Evolutionary conservation across 2,888 invertebrate species (phyloP).

Genomic region (Nysson spinosus): DNA sequence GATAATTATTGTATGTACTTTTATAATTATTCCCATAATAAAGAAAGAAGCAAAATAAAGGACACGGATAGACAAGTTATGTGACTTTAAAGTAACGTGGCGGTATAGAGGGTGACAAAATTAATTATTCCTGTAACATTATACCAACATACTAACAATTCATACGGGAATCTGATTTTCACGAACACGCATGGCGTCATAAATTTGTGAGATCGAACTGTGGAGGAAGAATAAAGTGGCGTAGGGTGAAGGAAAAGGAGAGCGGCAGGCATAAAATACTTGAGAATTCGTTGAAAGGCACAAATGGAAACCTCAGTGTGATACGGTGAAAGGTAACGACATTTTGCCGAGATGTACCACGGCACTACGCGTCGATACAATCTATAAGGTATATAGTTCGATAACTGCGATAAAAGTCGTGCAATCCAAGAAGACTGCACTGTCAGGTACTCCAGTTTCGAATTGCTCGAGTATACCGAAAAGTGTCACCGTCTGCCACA

Average conservation of each 20-base stretch:
- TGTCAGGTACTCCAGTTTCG: constrained; percentile 35
- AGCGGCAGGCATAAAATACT: constrained; percentile 46
- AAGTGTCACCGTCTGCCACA: constrained; percentile 2
- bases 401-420: constrained; percentile 62
- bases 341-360: constrained; percentile 57
- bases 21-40: too few relatives aligned
- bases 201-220: constrained; percentile 20
- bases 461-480: constrained; percentile 27
- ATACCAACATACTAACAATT: background rate
- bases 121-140: too few relatives aligned
- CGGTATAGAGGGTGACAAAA: too few relatives aligned
- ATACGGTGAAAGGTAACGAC: constrained; percentile 62
- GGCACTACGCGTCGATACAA: constrained; percentile 55
- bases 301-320: constrained; percentile 62
- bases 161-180: constrained; percentile 1
- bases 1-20: too few relatives aligned
- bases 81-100: too few relatives aligned
- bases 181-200: constrained; percentile 7
- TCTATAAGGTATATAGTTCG: constrained; percentile 57
- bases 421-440: constrained; percentile 39
- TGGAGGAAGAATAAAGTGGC: constrained; percentile 28
- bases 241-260: constrained; percentile 20
- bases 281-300: constrained; percentile 59
- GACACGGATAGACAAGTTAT: too few relatives aligned
- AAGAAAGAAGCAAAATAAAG: too few relatives aligned